Conservation (phyloP, 2,113 vertebrate genomes). For the Centropus unirufus region DNA sequence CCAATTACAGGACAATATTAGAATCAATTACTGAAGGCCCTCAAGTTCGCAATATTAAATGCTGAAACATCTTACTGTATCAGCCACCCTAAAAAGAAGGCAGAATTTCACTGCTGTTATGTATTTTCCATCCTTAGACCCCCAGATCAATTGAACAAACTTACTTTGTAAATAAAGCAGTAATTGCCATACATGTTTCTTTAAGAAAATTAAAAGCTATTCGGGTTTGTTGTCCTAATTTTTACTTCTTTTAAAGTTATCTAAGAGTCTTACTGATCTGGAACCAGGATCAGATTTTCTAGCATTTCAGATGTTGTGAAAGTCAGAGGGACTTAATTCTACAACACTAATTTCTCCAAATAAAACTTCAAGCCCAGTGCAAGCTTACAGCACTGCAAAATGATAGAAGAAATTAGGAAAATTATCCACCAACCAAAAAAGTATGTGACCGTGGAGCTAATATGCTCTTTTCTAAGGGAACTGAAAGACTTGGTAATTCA, state of each 20-base stretch:
- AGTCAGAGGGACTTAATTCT: not conserved
- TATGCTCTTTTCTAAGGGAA: not conserved
- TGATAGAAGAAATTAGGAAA: not conserved
- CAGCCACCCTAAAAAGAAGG: not conserved
- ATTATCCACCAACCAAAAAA: not conserved
- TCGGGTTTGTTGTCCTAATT: not conserved
- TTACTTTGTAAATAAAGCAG: not conserved
- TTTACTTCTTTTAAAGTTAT: not conserved
- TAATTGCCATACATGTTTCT: not conserved
- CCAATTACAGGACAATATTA: not conserved
- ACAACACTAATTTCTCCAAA: not conserved
- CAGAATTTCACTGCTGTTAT: not conserved
- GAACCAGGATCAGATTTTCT: accelerated
- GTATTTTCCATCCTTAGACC: not conserved
- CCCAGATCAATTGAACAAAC: not conserved
- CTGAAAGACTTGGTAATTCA: not conserved
- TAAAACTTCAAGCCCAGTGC: not conserved
- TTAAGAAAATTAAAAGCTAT: not conserved
- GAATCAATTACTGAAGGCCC: not conserved
- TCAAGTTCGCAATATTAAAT: not conserved
- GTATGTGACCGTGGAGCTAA: not conserved
- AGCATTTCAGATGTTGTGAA: not conserved
- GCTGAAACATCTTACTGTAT: not conserved
- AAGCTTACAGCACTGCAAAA: not conserved
- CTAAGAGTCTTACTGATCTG: not conserved